These are phyloP conservation scores for Sepiola atlantica DNA, from an alignment of 2,888 invertebrate species.

Conservation along the genomic window DNA sequence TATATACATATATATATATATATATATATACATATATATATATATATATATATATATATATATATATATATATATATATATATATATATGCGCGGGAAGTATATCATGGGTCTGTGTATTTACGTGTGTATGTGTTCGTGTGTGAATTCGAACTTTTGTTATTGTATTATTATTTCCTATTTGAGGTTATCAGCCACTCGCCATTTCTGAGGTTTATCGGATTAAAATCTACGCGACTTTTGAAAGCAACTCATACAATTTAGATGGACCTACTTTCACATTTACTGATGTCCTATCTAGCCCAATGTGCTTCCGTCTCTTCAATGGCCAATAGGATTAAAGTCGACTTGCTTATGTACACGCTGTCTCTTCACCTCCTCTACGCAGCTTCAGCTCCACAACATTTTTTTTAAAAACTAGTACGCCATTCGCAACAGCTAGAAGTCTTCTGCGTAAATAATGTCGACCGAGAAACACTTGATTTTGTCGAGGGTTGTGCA, in stretches of 20 bases:
- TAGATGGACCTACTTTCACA: background rate
- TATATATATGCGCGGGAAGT: background rate
- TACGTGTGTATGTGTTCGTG: background rate
- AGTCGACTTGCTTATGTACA: too few species aligned
- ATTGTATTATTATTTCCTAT: background rate
- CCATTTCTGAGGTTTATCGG: background rate
- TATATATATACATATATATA: background rate
- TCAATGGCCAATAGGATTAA: background rate
- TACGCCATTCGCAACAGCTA: too few species aligned
- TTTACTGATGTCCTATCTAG: background rate
- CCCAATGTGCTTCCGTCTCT: background rate
- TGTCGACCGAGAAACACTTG: too few species aligned
- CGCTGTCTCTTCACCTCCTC: too few species aligned
- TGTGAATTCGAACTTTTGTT: background rate
- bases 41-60: background rate
- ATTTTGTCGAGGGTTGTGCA: too few species aligned
- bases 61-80: background rate
- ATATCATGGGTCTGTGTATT: background rate
- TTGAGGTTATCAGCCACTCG: background rate
- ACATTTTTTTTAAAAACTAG: too few species aligned
- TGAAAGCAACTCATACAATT: background rate
- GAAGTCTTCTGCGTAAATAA: too few species aligned
- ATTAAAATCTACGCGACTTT: background rate
- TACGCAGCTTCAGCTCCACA: too few species aligned
- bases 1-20: too few species aligned